Evolutionary conservation across 2,113 vertebrate species (phyloP), one percentile per base, ranked within the genome.

Genomic region (Melierax canorus): DNA sequence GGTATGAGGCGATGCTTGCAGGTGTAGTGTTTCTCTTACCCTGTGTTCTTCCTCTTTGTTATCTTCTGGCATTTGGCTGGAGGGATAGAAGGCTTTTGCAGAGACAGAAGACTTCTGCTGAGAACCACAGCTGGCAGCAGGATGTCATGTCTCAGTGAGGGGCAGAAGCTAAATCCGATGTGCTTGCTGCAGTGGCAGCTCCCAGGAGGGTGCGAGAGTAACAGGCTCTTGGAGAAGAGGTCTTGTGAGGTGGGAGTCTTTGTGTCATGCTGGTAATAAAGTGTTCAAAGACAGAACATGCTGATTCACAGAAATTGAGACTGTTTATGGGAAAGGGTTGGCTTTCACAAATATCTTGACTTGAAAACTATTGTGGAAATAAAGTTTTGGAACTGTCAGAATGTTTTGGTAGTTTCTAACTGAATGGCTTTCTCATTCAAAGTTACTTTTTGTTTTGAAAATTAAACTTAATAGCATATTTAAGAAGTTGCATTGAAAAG

Each of bases 301-400:
- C 91, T 94, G 92, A 96, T 91, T 97, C 91, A 94, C 73, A 72
- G 94, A 95, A 96, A 92, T 12, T 85, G 88, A 95, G 91, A 39
- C 89, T 48, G 64, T 82, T 93, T 93, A 90, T 96, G 93, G 96
- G 96, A 95, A 97, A 80, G 55, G 30, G 26, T 24, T 97, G 96
- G 94, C 92, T 94, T 95, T 93, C 63, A 88, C 67, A 83, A 92
- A 34, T 86, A 69, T 79, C 77, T 90, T 73, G 90, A 94, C 85
- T 94, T 92, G 90, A 96, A 95, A 95, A 86, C 39, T 91, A 43
- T 45, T 93, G 81, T 90, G 92, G 90, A 97, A 95, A 93, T 43
- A 86, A 88, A 67, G 22, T 38, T 81, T 87, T 97, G 92, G 86
- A 96, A 76, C 83, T 36, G 32, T 85, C 76, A 78, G 55, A 91